A percentile compares a stretch with the other conserved stretches of the same genome.
Conservation (phyloP, 1,140 invertebrate species). For the Eupeodes corollae region DNA sequence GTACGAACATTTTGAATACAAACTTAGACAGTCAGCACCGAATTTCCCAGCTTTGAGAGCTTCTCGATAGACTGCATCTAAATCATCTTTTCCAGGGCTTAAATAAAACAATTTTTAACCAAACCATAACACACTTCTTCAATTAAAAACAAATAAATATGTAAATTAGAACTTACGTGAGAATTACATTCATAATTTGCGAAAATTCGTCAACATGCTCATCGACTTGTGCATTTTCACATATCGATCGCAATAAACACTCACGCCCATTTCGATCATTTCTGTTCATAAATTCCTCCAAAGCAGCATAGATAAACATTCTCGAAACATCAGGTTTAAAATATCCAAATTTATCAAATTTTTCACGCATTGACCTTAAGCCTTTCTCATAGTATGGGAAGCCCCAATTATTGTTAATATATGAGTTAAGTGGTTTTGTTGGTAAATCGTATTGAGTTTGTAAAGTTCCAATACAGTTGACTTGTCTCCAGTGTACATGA, state of each 20-base stretch:
- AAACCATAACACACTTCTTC: too few species aligned
- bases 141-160: background rate
- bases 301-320: conserved; percentile 20
- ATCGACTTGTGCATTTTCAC: conserved; percentile 33
- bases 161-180: conserved; percentile 18
- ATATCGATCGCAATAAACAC: conserved; percentile 29
- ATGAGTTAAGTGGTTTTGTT: conserved; percentile 22
- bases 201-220: conserved; percentile 30
- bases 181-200: conserved; percentile 26
- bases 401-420: conserved; percentile 20
- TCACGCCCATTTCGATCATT: conserved; percentile 12
- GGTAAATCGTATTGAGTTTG: conserved; percentile 27
- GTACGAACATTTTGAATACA: too few species aligned
- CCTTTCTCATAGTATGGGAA: conserved; percentile 10
- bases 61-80: too few species aligned
- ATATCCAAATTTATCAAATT: conserved; percentile 12
- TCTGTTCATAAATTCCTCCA: conserved; percentile 26
- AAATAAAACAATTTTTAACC: too few species aligned
- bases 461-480: conserved; percentile 22
- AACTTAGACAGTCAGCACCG: too few species aligned
- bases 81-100: too few species aligned
- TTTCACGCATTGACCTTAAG: conserved; percentile 12
- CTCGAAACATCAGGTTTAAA: conserved; percentile 20
- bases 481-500: conserved; percentile 23
- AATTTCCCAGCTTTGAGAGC: too few species aligned